Conservation (phyloP, 2,797 vertebrate genomes). For the Lagocephalus sceleratus region DNA sequence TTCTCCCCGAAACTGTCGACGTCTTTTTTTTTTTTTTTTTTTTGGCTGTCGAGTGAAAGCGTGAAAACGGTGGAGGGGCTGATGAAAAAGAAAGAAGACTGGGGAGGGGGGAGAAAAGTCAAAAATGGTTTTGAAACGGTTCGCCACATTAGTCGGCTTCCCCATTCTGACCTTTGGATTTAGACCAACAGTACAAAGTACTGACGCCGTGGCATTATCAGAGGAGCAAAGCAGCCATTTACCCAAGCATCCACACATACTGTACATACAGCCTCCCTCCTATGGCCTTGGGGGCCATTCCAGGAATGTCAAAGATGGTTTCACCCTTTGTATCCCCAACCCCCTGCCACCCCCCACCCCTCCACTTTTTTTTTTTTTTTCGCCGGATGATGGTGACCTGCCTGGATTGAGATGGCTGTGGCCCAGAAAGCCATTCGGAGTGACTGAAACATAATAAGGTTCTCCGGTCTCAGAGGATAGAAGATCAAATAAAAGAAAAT, state of each 20-base stretch:
- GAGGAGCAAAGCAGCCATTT: slow-evolving; percentile 56
- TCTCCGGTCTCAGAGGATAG: slow-evolving; percentile 54
- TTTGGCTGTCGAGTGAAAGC: slow-evolving; percentile 62
- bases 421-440: slow-evolving; percentile 61
- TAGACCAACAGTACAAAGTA: slow-evolving; percentile 69
- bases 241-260: slow-evolving; percentile 41
- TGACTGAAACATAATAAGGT: slow-evolving; percentile 65
- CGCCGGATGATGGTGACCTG: slow-evolving; percentile 71
- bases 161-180: slow-evolving; percentile 62
- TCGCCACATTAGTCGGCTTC: slow-evolving; percentile 63
- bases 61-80: slow-evolving; percentile 64
- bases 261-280: slow-evolving; percentile 41
- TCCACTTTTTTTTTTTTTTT: too few relatives aligned
- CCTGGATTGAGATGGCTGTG: slow-evolving; percentile 63
- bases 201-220: slow-evolving; percentile 53
- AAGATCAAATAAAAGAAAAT: slow-evolving; percentile 42
- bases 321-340: slow-evolving; percentile 74
- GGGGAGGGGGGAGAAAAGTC: slow-evolving; percentile 50
- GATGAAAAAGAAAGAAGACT: slow-evolving; percentile 50
- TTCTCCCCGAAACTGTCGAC: slow-evolving; percentile 19
- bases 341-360: too few relatives aligned
- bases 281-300: slow-evolving; percentile 81
- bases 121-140: slow-evolving; percentile 76
- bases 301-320: slow-evolving; percentile 83
- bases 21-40: slow-evolving; percentile 1